Evolutionary conservation across 2,888 invertebrate species (phyloP).

Genomic region (Physocephala rufipes): DNA sequence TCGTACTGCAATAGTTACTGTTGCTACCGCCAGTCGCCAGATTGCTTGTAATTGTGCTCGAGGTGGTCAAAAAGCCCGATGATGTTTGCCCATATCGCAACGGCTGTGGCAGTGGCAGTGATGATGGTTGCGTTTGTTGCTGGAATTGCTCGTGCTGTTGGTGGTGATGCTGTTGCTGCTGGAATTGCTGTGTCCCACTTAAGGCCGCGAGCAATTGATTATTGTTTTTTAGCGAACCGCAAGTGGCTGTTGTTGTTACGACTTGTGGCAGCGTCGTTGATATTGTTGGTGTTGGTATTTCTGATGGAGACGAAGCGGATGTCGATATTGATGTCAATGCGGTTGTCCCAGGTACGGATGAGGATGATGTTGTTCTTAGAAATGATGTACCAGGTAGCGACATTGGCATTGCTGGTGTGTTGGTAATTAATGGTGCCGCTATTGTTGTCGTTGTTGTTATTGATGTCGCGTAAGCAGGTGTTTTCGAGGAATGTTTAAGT

Average conservation of each 20-base stretch:
- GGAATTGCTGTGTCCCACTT: conserved; percentile 57
- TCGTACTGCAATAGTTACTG: conserved; percentile 41
- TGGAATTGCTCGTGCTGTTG: conserved; percentile 35
- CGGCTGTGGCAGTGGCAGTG: neutral
- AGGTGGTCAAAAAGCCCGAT: conserved; percentile 21
- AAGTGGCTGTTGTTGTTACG: conserved; percentile 37
- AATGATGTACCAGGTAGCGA: conserved; percentile 45
- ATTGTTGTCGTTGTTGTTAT: too few species aligned
- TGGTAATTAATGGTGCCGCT: neutral
- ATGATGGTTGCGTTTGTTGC: neutral
- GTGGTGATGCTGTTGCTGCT: conserved; percentile 47
- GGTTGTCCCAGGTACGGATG: conserved; percentile 36
- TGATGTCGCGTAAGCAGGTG: too few species aligned
- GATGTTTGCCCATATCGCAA: conserved; percentile 7
- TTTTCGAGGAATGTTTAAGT: neutral
- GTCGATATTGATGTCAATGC: conserved; percentile 45
- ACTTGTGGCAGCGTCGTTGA: conserved; percentile 41
- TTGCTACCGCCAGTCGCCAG: conserved; percentile 28
- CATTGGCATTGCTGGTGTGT: conserved; percentile 15
- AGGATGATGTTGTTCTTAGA: conserved; percentile 46
- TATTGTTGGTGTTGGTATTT: conserved; percentile 17
- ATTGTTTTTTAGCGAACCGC: too few species aligned
- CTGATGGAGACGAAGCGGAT: conserved; percentile 39
- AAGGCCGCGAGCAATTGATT: neutral
- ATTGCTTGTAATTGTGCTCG: conserved; percentile 27